Percentiles rank a stretch among this genome's conserved stretches.
These are phyloP conservation scores for Siderastrea siderea DNA, from an alignment of 92 coral and sea anemone genomes.

Conservation along the genomic window DNA sequence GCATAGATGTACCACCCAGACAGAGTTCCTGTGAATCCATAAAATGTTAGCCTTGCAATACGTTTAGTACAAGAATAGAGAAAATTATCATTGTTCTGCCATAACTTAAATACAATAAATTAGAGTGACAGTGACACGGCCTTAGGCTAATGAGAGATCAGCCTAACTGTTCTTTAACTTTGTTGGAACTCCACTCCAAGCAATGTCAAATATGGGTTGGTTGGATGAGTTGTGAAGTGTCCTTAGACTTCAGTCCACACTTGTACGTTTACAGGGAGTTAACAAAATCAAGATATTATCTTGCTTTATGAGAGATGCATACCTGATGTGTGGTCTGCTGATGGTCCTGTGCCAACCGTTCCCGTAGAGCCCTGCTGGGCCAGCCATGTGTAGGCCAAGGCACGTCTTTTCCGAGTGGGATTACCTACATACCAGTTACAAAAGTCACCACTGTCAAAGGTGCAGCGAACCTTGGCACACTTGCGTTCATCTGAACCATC, in stretches of 20 bases:
- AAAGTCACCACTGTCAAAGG: slow-evolving; percentile 86
- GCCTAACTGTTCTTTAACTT: too few relatives aligned
- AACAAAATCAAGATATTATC: background rate
- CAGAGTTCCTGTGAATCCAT: slow-evolving; percentile 61
- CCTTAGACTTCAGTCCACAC: too few relatives aligned
- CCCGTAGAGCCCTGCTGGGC: slow-evolving; percentile 90
- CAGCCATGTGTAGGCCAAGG: slow-evolving; percentile 89
- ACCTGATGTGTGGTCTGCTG: slow-evolving; percentile 95
- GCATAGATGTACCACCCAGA: slow-evolving; percentile 95
- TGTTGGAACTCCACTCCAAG: too few relatives aligned
- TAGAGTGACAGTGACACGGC: too few relatives aligned
- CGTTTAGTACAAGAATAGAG: too few relatives aligned
- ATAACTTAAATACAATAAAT: too few relatives aligned
- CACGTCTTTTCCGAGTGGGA: slow-evolving; percentile 79
- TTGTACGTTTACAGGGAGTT: too few relatives aligned
- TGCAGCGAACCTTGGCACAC: slow-evolving; percentile 80
- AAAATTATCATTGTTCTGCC: too few relatives aligned
- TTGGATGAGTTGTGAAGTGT: too few relatives aligned
- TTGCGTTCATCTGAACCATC: slow-evolving; percentile 91
- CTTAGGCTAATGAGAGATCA: too few relatives aligned
- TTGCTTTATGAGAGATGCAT: background rate
- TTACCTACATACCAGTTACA: slow-evolving; percentile 93
- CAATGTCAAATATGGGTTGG: too few relatives aligned
- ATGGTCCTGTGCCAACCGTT: slow-evolving; percentile 82
- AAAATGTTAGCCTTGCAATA: too few relatives aligned